These are phyloP conservation scores for Heliopora coerulea DNA, from an alignment of 92 coral and sea anemone genomes.

Conservation along the genomic window DNA sequence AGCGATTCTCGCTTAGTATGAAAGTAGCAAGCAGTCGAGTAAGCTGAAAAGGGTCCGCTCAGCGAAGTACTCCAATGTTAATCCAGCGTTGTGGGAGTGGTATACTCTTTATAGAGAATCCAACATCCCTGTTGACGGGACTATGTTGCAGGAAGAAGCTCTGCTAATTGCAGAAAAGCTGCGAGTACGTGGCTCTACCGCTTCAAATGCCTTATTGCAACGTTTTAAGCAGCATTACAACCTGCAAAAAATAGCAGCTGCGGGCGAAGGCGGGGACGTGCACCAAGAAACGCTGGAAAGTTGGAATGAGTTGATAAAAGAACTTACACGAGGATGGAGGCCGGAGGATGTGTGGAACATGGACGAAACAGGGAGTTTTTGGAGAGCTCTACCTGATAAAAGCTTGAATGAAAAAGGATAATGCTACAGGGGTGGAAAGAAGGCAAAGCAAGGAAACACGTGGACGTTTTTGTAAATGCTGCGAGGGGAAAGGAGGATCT, in stretches of 20 bases:
- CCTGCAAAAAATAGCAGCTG: conserved; percentile 36
- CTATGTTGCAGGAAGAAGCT: conserved; percentile 57
- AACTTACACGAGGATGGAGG: conserved; percentile 39
- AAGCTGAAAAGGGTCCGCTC: conserved; percentile 20
- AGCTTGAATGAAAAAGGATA: conserved; percentile 45
- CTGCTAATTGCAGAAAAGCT: conserved; percentile 49
- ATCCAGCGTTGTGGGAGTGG: conserved; percentile 55
- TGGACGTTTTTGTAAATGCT: conserved; percentile 58
- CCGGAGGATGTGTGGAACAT: conserved; percentile 53
- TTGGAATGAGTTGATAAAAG: conserved; percentile 51
- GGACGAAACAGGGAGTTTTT: conserved; percentile 55
- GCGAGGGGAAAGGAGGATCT: conserved; percentile 48
- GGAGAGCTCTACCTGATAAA: conserved; percentile 53
- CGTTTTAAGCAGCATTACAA: conserved; percentile 53
- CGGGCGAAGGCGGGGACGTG: conserved; percentile 59
- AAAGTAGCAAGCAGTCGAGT: conserved; percentile 19
- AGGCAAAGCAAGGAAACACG: conserved; percentile 53
- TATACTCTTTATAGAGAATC: conserved; percentile 39
- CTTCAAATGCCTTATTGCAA: conserved; percentile 55
- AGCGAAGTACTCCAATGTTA: conserved; percentile 48
- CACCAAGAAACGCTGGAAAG: conserved; percentile 44
- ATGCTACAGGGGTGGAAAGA: conserved; percentile 49
- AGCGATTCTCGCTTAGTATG: conserved; percentile 26
- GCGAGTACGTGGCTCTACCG: conserved; percentile 42
- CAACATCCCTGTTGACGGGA: too few relatives aligned